Percentiles rank a stretch among this genome's conserved stretches.
Conservation (phyloP, 2,113 vertebrate genomes). For the Fregata magnificens region DNA sequence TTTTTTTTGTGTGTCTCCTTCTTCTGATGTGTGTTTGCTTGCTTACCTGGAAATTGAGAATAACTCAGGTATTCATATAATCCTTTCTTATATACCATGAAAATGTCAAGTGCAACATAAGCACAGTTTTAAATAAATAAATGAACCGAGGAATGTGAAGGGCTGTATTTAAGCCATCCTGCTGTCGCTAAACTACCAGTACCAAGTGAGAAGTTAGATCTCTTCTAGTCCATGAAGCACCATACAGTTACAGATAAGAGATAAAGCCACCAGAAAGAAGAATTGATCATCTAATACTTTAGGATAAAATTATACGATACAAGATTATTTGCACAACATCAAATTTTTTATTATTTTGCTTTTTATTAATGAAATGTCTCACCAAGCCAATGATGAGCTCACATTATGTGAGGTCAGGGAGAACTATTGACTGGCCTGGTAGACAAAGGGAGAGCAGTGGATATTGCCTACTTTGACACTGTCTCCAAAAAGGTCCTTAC, state of each 20-base stretch:
- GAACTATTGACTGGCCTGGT: neutral
- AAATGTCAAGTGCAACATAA: neutral
- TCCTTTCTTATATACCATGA: neutral
- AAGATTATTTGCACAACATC: neutral
- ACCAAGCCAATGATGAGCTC: neutral
- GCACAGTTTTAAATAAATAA: neutral
- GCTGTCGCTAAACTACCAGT: neutral
- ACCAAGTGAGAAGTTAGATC: neutral
- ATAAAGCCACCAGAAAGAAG: neutral
- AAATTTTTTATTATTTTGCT: neutral
- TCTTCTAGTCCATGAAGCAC: neutral
- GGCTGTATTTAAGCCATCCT: neutral
- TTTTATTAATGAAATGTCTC: neutral
- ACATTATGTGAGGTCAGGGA: neutral
- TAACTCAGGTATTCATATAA: neutral
- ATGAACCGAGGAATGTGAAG: neutral
- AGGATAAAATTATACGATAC: neutral
- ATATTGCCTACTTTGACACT: neutral
- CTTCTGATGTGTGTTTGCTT: neutral
- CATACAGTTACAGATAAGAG: neutral
- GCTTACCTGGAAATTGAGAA: neutral
- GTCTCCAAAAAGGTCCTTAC: neutral
- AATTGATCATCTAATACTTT: neutral
- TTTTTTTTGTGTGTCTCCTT: neutral
- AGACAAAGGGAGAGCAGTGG: neutral